phyloP scores from a whole-genome alignment of 1,140 invertebrate genomes.

The Elysia chlorotica region DNA sequence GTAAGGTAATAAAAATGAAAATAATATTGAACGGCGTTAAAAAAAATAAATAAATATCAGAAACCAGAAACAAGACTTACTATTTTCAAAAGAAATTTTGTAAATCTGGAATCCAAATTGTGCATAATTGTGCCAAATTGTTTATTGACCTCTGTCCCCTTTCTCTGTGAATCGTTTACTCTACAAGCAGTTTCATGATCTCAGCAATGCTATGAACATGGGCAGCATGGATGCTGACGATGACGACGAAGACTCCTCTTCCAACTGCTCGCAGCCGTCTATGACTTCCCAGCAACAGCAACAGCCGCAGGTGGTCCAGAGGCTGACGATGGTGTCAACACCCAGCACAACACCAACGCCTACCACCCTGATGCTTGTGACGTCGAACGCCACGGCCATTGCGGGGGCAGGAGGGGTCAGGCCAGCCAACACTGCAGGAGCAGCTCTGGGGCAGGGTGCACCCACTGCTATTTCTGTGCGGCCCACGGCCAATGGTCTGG shows the following conservation, averaged over 20 bases:
- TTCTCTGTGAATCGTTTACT: too few species aligned
- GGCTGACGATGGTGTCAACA: constrained; percentile 31
- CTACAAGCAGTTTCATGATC: constrained; percentile 93
- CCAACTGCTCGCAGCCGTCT: constrained; percentile 21
- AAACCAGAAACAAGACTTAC: too few species aligned
- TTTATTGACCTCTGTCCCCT: too few species aligned
- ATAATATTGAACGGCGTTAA: too few species aligned
- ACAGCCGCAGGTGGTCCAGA: constrained; percentile 29
- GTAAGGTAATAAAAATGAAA: too few species aligned
- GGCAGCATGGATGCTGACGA: constrained; percentile 45
- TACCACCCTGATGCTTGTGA: constrained; percentile 36
- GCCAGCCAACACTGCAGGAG: too few species aligned
- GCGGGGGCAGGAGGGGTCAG: constrained; percentile 10
- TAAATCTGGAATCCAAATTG: too few species aligned
- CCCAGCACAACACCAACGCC: constrained; percentile 31
- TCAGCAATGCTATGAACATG: constrained; percentile 86
- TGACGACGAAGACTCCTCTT: constrained; percentile 20
- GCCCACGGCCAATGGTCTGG: constrained; percentile 31
- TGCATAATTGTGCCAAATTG: too few species aligned
- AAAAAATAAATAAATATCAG: too few species aligned
- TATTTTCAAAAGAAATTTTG: too few species aligned
- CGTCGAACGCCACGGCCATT: constrained; percentile 26
- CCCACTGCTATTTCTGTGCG: constrained; percentile 28
- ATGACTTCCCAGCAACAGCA: constrained; percentile 45
- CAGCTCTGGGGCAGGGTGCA: constrained; percentile 24